Base-by-base conservation (phyloP, 2,888 invertebrate genomes). In the Cheilosia grossa region DNA sequence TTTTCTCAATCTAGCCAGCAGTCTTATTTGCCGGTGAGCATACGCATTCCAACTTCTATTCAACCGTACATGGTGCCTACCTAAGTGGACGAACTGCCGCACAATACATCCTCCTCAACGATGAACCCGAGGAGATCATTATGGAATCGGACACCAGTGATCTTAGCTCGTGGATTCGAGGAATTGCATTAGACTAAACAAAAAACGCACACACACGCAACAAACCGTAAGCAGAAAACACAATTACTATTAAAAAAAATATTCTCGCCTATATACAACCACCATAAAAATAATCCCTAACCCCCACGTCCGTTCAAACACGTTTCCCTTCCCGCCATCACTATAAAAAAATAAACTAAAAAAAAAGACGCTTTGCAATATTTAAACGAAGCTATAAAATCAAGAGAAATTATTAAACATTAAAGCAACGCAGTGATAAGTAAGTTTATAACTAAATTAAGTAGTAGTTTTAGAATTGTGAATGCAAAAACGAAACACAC, bases 11-110 rank as follows among this genome's bases (percentile, higher is more conserved):
- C 87, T 91, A 97, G 97, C 97, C 97, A 88, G 94, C 94, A 44
- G 92, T 98, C 88, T 93, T 97, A 90, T 98, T 98, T 93, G 98
- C 98, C 89, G 98, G 98, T 81, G 98, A 98, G 93, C 98, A 98
- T 89, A 98, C 98, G 53, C 98, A 98, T 93, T 96, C 96, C 90
- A 96, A 95, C 91, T 98, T 97, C 92, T 98, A 98, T 92, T 98
- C 98, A 61, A 98, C 98, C 2, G 98, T 97, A 42, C 98, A 98
- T 91, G 98, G 98, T 59, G 98, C 98, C 44, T 97, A 97, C 90
- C 93, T 98, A 70, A 96, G 97, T 59, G 98, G 98, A 1, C 94
- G 96, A 88, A 94, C 95, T 19, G 96, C 96, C 44, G 97, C 97
- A 51, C 95, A 96, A 90, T 93, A 94, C 66, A 90, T 97, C 56